A percentile compares a stretch with the other conserved stretches of the same genome.
These are phyloP conservation scores for Sorex maritimensis DNA, from an alignment of 2,797 vertebrate genomes.

Conservation along the genomic window DNA sequence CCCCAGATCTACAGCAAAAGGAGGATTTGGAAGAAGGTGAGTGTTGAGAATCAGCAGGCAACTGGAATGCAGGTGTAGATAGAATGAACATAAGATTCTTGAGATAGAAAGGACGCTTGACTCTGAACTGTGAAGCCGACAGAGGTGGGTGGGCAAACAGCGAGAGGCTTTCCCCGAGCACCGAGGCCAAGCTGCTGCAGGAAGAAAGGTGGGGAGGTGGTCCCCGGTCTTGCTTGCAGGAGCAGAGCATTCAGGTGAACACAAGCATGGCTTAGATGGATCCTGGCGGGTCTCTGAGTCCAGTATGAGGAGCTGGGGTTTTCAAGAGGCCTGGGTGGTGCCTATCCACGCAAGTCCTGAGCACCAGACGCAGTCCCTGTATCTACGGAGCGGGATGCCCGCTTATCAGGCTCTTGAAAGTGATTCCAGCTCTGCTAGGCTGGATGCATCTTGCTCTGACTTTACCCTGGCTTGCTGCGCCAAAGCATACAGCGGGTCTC, in stretches of 20 bases:
- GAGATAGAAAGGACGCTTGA: neutral
- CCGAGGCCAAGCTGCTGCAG: neutral
- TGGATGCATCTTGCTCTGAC: too few species aligned
- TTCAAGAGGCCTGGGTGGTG: neutral
- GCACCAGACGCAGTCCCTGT: neutral
- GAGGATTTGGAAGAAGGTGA: neutral
- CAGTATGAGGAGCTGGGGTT: neutral
- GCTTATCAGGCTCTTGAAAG: neutral
- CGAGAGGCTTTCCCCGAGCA: neutral
- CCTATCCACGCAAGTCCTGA: neutral
- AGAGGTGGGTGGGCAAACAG: neutral
- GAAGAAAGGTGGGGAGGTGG: neutral
- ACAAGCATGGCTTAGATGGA: neutral
- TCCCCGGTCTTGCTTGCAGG: neutral
- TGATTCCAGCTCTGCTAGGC: neutral
- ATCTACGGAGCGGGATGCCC: neutral
- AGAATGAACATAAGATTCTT: neutral
- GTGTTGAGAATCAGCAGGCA: neutral
- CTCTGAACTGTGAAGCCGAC: neutral
- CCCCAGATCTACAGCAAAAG: neutral
- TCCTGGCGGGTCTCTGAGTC: conserved; percentile 5
- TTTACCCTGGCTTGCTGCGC: too few species aligned
- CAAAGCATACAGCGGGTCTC: conserved; percentile 13
- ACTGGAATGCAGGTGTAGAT: neutral
- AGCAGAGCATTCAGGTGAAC: neutral